A percentile compares a stretch with the other conserved stretches of the same genome.
These are phyloP conservation scores for Mesitornis unicolor DNA, from an alignment of 2,113 vertebrate genomes.

Conservation along the genomic window DNA sequence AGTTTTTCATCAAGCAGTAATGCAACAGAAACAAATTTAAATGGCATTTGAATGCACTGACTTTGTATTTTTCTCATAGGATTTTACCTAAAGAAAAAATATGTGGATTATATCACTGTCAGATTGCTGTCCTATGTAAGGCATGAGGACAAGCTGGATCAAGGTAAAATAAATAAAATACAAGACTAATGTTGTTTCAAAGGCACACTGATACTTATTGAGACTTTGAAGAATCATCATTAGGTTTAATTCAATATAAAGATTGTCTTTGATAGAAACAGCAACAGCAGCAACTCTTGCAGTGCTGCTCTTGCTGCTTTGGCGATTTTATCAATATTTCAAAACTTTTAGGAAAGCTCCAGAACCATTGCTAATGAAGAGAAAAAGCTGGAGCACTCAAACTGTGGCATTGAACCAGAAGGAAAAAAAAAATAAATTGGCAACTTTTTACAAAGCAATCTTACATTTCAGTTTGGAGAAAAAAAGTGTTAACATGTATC, in stretches of 20 bases:
- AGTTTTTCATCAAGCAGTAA: background rate
- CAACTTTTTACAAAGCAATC: background rate
- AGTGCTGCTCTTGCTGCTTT: background rate
- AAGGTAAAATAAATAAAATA: slow-evolving; percentile 2
- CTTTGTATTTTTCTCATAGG: background rate
- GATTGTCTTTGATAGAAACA: background rate
- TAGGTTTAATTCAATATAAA: background rate
- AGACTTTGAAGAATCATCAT: background rate
- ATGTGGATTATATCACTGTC: background rate
- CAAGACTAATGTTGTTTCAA: slow-evolving; percentile 17
- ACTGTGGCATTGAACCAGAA: background rate
- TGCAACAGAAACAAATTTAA: background rate
- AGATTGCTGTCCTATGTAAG: background rate
- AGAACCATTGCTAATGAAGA: background rate
- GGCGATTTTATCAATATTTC: background rate
- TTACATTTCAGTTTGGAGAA: background rate
- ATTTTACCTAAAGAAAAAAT: background rate
- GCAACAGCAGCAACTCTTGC: background rate
- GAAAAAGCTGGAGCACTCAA: background rate
- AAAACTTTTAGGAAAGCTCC: background rate
- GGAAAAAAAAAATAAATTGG: background rate
- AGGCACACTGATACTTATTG: slow-evolving; percentile 26
- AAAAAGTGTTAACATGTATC: background rate
- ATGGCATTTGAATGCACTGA: background rate
- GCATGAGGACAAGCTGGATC: background rate